A percentile compares a stretch with the other conserved stretches of the same genome.
Conservation (phyloP, 2,113 vertebrate species). For the Noctilio leporinus region DNA sequence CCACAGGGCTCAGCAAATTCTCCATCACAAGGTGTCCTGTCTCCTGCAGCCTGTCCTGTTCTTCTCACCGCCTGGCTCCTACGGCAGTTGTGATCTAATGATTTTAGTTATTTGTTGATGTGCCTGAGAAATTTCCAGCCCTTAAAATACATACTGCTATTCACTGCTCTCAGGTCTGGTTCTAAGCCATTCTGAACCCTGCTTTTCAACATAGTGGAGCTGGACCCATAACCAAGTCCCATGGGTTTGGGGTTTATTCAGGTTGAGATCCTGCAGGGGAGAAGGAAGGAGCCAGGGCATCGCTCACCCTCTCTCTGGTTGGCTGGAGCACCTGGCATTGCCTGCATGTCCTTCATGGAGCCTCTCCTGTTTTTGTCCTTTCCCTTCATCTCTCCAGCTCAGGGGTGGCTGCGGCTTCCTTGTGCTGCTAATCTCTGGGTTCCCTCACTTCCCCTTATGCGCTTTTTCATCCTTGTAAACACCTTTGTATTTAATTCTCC, state of each 20-base stretch:
- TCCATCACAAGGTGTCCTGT: rapidly evolving
- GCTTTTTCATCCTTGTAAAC: neutral
- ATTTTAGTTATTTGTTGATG: neutral
- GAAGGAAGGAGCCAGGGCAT: neutral
- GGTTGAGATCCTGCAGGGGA: neutral
- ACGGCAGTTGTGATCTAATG: rapidly evolving
- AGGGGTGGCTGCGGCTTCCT: neutral
- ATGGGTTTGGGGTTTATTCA: too few relatives aligned
- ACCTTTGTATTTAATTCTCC: neutral
- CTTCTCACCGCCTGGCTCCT: neutral
- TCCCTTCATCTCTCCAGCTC: rapidly evolving
- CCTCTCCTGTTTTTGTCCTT: neutral
- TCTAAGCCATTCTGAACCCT: neutral
- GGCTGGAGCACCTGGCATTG: neutral
- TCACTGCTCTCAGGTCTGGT: neutral
- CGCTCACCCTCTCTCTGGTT: rapidly evolving
- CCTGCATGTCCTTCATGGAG: rapidly evolving
- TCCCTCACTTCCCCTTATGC: neutral
- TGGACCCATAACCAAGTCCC: rapidly evolving
- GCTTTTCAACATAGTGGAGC: rapidly evolving
- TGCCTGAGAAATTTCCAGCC: neutral
- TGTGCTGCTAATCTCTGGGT: neutral
- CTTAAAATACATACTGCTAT: rapidly evolving
- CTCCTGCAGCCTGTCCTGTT: rapidly evolving
- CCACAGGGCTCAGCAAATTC: neutral